These are phyloP conservation scores for Achlya flavicornis DNA, from an alignment of 2,888 invertebrate species.

Conservation along the genomic window DNA sequence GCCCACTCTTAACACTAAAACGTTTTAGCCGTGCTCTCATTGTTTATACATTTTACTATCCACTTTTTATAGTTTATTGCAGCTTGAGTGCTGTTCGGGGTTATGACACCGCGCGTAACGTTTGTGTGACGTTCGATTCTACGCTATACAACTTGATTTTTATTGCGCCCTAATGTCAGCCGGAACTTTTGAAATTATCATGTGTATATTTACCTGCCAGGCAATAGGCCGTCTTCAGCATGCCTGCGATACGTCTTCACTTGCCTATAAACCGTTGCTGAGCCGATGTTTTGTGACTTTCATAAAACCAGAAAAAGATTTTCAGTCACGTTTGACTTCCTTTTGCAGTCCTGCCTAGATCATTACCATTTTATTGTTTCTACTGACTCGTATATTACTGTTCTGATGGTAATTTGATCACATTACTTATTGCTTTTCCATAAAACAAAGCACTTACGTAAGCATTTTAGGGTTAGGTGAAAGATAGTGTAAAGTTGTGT, in stretches of 20 bases:
- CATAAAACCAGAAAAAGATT: slow-evolving; percentile 13
- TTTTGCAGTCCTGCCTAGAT: slow-evolving; percentile 8
- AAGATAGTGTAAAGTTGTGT: too few relatives aligned
- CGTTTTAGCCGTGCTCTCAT: slow-evolving; percentile 81
- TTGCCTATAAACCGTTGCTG: slow-evolving; percentile 8
- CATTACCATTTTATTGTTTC: slow-evolving; percentile 9
- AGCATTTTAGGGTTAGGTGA: not conserved
- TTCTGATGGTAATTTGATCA: slow-evolving; percentile 7
- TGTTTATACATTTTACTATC: slow-evolving; percentile 83
- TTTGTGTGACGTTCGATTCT: slow-evolving; percentile 68
- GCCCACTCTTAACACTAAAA: slow-evolving; percentile 83
- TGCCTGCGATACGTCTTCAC: slow-evolving; percentile 20
- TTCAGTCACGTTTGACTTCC: slow-evolving; percentile 12
- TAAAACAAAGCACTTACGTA: not conserved
- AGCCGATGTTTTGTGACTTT: slow-evolving; percentile 10
- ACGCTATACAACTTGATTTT: slow-evolving; percentile 69
- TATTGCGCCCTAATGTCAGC: slow-evolving; percentile 62
- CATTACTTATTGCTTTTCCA: not conserved
- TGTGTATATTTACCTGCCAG: slow-evolving; percentile 47
- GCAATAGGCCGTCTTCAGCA: slow-evolving; percentile 31
- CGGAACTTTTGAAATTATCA: slow-evolving; percentile 53
- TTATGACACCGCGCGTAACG: slow-evolving; percentile 66
- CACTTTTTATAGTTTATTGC: slow-evolving; percentile 80
- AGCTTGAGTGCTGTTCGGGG: slow-evolving; percentile 69
- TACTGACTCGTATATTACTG: not conserved